Percentiles rank a stretch among this genome's conserved stretches.
Evolutionary conservation across 2,797 vertebrate species (phyloP).

Genomic region (Pyrocephalus nanus): DNA sequence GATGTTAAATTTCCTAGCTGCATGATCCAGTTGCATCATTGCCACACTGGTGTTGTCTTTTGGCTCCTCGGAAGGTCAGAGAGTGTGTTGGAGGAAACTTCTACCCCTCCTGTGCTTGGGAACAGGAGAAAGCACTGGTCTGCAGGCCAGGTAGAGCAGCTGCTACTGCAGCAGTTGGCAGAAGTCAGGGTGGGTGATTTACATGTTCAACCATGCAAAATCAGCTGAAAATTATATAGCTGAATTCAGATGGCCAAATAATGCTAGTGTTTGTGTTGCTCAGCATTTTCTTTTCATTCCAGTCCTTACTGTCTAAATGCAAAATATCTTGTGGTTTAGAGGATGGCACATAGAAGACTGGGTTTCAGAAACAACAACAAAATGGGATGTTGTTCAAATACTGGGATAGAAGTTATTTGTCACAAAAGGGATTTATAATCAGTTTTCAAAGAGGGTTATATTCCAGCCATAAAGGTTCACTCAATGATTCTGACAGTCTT

Average conservation of each 20-base stretch:
- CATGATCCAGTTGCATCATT: neutral
- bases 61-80: neutral
- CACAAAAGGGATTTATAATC: neutral
- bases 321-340: conserved; percentile 9
- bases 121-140: neutral
- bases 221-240: conserved; percentile 51
- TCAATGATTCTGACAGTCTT: neutral
- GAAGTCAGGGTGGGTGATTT: neutral
- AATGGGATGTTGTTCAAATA: neutral
- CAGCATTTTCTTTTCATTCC: conserved; percentile 46
- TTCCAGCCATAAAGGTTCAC: neutral
- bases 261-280: neutral
- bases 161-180: conserved; percentile 32
- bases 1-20: neutral
- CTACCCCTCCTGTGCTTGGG: neutral
- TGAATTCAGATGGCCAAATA: conserved; percentile 48
- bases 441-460: neutral
- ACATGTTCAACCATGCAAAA: conserved; percentile 43
- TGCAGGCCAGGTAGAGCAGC: conserved; percentile 33
- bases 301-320: neutral
- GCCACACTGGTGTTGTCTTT: neutral
- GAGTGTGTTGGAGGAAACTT: neutral
- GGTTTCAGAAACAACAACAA: neutral
- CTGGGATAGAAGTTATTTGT: neutral
- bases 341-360: neutral